A percentile compares a stretch with the other conserved stretches of the same genome.
phyloP scores from a whole-genome alignment of 2,888 invertebrate species.

The Drosophila incognita region DNA sequence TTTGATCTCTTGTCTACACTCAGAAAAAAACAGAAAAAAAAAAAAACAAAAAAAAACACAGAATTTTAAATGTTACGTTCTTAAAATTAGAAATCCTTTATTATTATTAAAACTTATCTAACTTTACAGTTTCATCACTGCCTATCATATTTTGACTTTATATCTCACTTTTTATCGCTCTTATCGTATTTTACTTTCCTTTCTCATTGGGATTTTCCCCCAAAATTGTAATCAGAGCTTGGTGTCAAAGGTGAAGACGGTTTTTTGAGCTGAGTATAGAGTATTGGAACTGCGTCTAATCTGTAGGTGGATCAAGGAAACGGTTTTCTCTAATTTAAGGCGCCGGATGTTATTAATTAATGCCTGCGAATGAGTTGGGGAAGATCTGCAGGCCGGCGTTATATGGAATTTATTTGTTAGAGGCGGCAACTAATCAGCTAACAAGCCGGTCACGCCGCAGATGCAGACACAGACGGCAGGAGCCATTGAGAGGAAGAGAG shows the following conservation, averaged over 20 bases:
- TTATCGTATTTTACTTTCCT: not conserved
- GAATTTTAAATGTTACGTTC: not conserved
- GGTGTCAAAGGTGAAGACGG: no score
- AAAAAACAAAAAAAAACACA: not conserved
- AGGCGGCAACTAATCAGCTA: constrained; percentile 77
- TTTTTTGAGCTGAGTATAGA: not conserved
- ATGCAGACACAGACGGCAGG: constrained; percentile 14
- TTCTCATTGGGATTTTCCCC: not conserved
- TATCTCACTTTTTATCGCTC: not conserved
- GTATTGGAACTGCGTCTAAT: constrained; percentile 13
- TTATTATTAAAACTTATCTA: not conserved
- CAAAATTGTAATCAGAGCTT: not conserved
- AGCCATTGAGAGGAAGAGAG: constrained; percentile 10
- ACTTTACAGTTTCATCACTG: not conserved
- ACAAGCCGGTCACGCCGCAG: constrained; percentile 78
- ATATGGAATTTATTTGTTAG: constrained; percentile 79
- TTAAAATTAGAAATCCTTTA: not conserved
- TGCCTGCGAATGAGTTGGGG: constrained; percentile 57
- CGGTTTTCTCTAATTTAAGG: constrained; percentile 58
- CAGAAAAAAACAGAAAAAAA: not conserved
- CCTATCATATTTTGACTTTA: not conserved
- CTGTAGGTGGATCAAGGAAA: not conserved
- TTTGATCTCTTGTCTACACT: accelerated
- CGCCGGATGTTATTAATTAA: constrained; percentile 82
- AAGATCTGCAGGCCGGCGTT: constrained; percentile 70